A percentile compares a stretch with the other conserved stretches of the same genome.
Evolutionary conservation across 2,113 vertebrate species (phyloP).

Genomic region (Pardalotus punctatus): DNA sequence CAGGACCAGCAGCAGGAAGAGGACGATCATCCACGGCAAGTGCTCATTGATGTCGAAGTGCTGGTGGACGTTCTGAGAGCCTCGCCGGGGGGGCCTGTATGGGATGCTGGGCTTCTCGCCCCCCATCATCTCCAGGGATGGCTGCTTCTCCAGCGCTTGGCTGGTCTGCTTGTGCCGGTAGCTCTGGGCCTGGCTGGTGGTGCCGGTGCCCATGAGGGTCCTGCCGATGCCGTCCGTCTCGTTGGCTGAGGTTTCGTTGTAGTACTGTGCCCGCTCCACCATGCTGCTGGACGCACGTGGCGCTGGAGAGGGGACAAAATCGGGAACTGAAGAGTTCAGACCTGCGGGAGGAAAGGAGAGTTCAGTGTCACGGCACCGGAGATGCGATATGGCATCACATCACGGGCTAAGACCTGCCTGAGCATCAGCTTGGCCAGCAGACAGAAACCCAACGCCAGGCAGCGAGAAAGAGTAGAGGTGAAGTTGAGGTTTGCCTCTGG

Average conservation of each 20-base stretch:
- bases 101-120: constrained; percentile 64
- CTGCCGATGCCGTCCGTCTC: neutral
- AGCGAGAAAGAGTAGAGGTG: neutral
- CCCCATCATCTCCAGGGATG: constrained; percentile 66
- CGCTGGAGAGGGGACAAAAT: constrained; percentile 64
- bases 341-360: constrained; percentile 60
- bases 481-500: constrained; percentile 34
- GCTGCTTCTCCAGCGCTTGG: constrained; percentile 68
- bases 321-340: constrained; percentile 69
- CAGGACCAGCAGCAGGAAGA: constrained; percentile 90
- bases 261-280: constrained; percentile 2
- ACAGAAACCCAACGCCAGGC: constrained; percentile 26
- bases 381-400: neutral
- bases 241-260: constrained; percentile 59
- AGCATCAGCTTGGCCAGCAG: neutral
- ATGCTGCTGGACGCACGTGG: constrained; percentile 31
- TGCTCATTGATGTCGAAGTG: constrained; percentile 98
- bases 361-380: neutral
- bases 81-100: constrained; percentile 81
- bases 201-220: neutral
- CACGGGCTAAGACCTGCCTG: neutral
- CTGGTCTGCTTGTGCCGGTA: constrained; percentile 63
- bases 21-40: constrained; percentile 97
- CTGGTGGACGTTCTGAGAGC: constrained; percentile 79
- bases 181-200: constrained; percentile 62